Base-by-base conservation (phyloP, 2,888 invertebrate genomes). In the Glyphotaelius pellucidus region DNA sequence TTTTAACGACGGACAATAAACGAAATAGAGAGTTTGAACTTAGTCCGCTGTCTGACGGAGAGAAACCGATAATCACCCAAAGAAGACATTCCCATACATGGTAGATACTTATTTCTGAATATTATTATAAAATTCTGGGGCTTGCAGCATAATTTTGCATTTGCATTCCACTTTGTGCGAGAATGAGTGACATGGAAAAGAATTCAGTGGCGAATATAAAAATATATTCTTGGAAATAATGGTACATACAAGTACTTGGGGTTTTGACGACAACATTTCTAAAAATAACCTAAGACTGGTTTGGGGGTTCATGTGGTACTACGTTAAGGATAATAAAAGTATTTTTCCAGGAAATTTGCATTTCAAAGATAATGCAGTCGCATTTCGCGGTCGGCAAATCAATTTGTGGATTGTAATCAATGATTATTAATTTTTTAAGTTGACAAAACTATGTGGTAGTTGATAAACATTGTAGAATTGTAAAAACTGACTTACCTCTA, bases 1-100 rank as follows among this genome's bases (percentile, higher is more conserved):
- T 52, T 84, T n/a, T 90, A 32, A 35, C 32, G 84, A 25, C n/a
- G 15, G 86, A 91, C 90, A 91, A 91, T 91, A 91, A 91, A 91
- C 90, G 90, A 91, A 91, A 91, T 79, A 47, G 90, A 91, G 86
- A 87, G 90, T 91, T 87, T 91, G 87, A 87, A 79, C 86, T 67
- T 47, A 81, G 90, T 87, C 90, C 80, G 86, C 30, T 80, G 87
- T 80, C 90, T 32, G 88, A 88, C 88, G 35, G 88, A 30, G 52
- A 52, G 86, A 80, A 80, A 87, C 90, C 90, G 87, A 91, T 91
- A 87, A 91, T 86, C 90, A 80, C 80, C n/a, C 35, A 19, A 42
- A 35, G 90, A 85, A 38, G 67, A 31, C 86, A 42, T 42, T 47
- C 19, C 83, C 3, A n/a, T 67, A 67, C 67, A 67, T 25, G 7